Percentiles rank a stretch among this genome's conserved stretches.
These are phyloP conservation scores for Fragum sueziense DNA, from an alignment of 2,888 invertebrate genomes.

Conservation along the genomic window DNA sequence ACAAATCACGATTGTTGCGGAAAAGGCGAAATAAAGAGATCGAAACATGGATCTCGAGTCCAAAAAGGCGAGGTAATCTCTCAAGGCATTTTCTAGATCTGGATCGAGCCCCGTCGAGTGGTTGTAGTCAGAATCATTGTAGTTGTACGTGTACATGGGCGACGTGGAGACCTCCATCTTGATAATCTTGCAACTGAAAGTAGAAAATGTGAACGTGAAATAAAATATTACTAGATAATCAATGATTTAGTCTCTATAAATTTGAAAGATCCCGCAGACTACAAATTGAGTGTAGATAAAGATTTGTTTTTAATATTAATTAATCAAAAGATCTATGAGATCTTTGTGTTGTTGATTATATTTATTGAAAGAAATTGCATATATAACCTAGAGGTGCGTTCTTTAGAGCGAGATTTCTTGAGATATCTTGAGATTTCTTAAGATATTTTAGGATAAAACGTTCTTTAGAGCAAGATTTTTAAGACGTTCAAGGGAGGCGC, in stretches of 20 bases:
- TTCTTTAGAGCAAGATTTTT: too few species aligned
- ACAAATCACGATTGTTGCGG: slow-evolving; percentile 36
- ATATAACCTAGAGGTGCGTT: too few species aligned
- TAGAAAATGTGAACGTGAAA: background rate
- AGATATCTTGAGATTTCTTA: too few species aligned
- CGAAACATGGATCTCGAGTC: slow-evolving; percentile 22
- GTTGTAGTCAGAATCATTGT: slow-evolving; percentile 8
- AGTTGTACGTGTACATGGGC: background rate
- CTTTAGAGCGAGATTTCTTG: too few species aligned
- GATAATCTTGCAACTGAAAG: background rate
- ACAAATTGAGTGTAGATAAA: background rate
- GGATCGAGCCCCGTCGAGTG: background rate
- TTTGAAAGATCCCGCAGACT: background rate
- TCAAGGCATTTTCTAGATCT: background rate
- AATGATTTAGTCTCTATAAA: background rate
- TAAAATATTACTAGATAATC: background rate
- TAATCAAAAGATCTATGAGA: background rate
- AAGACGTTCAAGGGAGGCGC: too few species aligned
- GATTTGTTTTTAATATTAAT: background rate
- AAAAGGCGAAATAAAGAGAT: slow-evolving; percentile 45
- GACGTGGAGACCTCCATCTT: background rate
- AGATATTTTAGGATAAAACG: too few species aligned
- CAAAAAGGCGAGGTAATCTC: background rate
- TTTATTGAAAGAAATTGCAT: too few species aligned
- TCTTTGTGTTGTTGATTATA: background rate